Conservation (phyloP, 2,113 vertebrate genomes). For the Nerophis lumbriciformis region DNA sequence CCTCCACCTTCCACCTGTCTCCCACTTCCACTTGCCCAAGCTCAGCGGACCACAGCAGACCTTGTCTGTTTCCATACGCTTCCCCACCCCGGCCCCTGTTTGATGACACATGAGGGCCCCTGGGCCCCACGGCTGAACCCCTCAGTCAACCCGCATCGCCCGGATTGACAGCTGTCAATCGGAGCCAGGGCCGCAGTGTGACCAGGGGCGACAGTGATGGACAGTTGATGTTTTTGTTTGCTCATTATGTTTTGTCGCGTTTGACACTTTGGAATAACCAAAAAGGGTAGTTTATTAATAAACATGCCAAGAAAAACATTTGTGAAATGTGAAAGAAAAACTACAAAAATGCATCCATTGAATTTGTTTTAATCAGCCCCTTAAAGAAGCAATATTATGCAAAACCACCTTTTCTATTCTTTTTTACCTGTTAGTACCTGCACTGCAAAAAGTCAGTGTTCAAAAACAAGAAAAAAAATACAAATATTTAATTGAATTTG, state of each 20-base stretch:
- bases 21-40: conserved; percentile 35
- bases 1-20: conserved; percentile 13
- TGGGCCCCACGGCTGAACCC: conserved; percentile 40
- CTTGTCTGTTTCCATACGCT: conserved; percentile 48
- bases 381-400: too few relatives aligned
- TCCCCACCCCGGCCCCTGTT: conserved; percentile 16
- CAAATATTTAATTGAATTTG: too few relatives aligned
- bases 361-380: too few relatives aligned
- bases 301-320: too few relatives aligned
- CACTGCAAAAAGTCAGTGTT: too few relatives aligned
- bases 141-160: conserved; percentile 52
- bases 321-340: too few relatives aligned
- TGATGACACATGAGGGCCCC: conserved; percentile 32
- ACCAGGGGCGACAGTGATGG: conserved; percentile 41
- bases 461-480: too few relatives aligned
- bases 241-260: conserved; percentile 14
- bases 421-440: too few relatives aligned
- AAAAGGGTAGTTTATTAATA: too few relatives aligned
- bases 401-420: too few relatives aligned
- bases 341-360: too few relatives aligned
- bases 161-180: conserved; percentile 57
- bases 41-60: conserved; percentile 40
- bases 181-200: conserved; percentile 23
- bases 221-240: conserved; percentile 18
- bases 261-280: too few relatives aligned